Percentiles rank a stretch among this genome's conserved stretches.
Conservation (phyloP, 1,140 invertebrate species). For the Yoshiicerus persimilis region DNA sequence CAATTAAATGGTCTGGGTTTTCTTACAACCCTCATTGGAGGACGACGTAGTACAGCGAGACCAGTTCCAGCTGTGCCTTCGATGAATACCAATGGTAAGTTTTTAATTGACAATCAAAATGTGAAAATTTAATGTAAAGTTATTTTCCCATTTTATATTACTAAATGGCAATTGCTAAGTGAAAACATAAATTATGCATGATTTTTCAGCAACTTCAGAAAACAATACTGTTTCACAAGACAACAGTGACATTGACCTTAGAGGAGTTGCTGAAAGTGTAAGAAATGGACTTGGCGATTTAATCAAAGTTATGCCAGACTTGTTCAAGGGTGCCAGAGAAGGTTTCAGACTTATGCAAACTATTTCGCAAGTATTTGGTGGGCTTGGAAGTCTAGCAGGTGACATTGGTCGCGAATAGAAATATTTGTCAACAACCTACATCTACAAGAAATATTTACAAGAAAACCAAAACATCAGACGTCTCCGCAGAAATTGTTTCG, state of each 20-base stretch:
- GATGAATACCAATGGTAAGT: neutral
- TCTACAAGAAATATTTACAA: neutral
- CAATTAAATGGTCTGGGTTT: neutral
- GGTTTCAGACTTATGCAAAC: conserved; percentile 29
- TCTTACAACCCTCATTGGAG: neutral
- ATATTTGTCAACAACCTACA: neutral
- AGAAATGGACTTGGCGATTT: conserved; percentile 29
- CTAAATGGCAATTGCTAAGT: neutral
- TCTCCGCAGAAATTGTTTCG: neutral
- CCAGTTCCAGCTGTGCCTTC: neutral
- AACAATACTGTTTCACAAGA: neutral
- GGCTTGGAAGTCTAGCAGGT: neutral
- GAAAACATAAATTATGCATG: neutral
- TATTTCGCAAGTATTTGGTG: conserved; percentile 14
- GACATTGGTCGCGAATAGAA: neutral
- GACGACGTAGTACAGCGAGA: neutral
- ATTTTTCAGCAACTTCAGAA: neutral
- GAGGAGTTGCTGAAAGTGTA: neutral
- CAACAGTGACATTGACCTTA: neutral
- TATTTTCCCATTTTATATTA: neutral
- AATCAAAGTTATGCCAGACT: conserved; percentile 30
- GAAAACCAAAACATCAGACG: neutral
- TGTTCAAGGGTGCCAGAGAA: conserved; percentile 40
- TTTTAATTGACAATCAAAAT: too few relatives aligned
- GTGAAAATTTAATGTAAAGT: neutral